phyloP scores from a whole-genome alignment of 2,113 vertebrate species.

The Pteropus alecto region DNA sequence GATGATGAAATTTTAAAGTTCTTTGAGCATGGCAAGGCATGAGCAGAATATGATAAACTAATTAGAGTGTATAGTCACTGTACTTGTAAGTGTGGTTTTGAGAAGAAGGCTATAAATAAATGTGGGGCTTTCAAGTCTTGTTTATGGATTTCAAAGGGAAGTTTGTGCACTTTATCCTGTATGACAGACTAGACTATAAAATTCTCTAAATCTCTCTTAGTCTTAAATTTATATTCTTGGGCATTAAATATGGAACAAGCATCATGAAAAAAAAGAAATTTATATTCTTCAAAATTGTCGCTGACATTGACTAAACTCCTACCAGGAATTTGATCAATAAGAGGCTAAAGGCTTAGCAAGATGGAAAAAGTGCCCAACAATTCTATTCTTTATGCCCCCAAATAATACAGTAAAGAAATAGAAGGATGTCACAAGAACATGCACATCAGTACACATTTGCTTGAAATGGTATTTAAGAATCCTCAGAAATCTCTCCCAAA shows the following conservation, averaged over 20 bases:
- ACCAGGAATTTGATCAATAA: conserved; percentile 30
- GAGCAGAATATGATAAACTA: conserved; percentile 45
- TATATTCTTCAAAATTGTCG: neutral
- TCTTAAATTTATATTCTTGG: neutral
- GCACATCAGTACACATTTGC: conserved; percentile 52
- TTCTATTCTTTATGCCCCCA: neutral
- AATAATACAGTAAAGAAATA: conserved; percentile 60
- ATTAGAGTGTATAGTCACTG: conserved; percentile 43
- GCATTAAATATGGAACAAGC: neutral
- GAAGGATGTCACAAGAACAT: conserved; percentile 54
- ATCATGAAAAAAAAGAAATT: neutral
- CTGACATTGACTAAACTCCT: neutral
- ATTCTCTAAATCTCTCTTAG: conserved; percentile 9
- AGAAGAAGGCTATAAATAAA: conserved; percentile 40
- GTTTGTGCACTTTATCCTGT: neutral
- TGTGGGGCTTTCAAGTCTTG: neutral
- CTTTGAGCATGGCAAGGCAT: neutral
- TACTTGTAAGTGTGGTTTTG: neutral
- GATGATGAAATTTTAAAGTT: conserved; percentile 40
- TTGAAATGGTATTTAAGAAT: conserved; percentile 53
- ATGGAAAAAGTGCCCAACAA: neutral
- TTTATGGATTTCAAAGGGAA: neutral
- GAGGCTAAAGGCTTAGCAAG: neutral
- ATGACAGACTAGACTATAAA: neutral
- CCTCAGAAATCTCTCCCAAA: conserved; percentile 54